These are phyloP conservation scores for Drosophila diplacantha DNA, from an alignment of 2,888 invertebrate genomes.

Conservation along the genomic window DNA sequence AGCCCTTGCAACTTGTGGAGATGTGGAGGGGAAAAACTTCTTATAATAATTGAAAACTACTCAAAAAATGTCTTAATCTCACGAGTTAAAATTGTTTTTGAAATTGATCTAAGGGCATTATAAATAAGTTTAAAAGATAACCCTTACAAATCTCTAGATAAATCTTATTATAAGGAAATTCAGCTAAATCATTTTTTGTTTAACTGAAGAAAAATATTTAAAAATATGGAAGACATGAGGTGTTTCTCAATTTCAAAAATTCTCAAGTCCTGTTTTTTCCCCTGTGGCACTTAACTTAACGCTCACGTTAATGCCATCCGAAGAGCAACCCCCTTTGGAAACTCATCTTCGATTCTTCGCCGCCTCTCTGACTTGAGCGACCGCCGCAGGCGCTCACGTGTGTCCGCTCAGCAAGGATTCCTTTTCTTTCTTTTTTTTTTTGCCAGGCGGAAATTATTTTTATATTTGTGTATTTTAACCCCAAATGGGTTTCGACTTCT, in stretches of 20 bases:
- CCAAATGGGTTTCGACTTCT: constrained; percentile 50
- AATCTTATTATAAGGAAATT: not conserved
- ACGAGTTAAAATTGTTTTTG: too few relatives aligned
- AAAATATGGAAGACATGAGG: not conserved
- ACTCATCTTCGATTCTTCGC: constrained; percentile 24
- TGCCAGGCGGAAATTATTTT: constrained; percentile 61
- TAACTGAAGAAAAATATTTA: not conserved
- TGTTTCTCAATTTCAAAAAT: not conserved
- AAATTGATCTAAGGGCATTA: not conserved
- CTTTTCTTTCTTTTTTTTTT: constrained; percentile 9
- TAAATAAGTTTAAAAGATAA: not conserved
- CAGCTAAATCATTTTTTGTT: not conserved
- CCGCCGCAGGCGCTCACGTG: constrained; percentile 61
- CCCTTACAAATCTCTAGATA: too few relatives aligned
- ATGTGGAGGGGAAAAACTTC: too few relatives aligned
- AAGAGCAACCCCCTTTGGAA: constrained; percentile 2
- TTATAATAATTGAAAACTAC: not conserved
- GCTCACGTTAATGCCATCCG: constrained; percentile 1
- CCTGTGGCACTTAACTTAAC: constrained; percentile 8
- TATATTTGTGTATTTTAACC: constrained; percentile 60
- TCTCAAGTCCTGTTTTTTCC: not conserved
- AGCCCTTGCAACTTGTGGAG: not conserved
- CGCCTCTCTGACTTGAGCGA: constrained; percentile 1
- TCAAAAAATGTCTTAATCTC: too few relatives aligned
- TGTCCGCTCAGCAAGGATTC: constrained; percentile 56